Percentiles rank a stretch among this genome's conserved stretches.
These are phyloP conservation scores for Onychomys torridus DNA, from an alignment of 2,797 vertebrate species.

Conservation along the genomic window DNA sequence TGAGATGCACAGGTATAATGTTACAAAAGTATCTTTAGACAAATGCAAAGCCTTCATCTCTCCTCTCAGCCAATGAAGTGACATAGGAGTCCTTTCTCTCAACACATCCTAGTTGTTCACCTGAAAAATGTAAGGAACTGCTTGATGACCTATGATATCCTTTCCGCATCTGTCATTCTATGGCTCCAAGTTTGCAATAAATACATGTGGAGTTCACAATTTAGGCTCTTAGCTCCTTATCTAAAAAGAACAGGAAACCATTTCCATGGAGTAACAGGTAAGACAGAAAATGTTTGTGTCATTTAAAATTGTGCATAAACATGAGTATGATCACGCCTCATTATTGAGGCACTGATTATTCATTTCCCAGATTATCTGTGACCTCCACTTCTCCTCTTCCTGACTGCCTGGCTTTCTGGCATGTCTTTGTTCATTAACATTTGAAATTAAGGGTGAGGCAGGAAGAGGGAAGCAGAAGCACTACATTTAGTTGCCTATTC, in stretches of 20 bases:
- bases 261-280: neutral
- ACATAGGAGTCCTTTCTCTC: neutral
- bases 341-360: constrained; percentile 42
- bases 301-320: neutral
- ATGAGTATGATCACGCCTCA: neutral
- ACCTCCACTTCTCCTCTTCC: constrained; percentile 29
- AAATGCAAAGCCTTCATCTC: neutral
- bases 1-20: neutral
- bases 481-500: constrained; percentile 13
- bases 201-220: neutral
- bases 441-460: neutral
- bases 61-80: neutral
- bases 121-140: neutral
- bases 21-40: neutral
- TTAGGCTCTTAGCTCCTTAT: neutral
- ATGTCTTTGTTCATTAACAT: constrained; percentile 60
- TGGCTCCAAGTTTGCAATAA: neutral
- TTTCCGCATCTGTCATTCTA: neutral
- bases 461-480: constrained; percentile 7
- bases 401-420: constrained; percentile 11
- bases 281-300: constrained; percentile 29
- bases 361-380: neutral
- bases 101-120: neutral
- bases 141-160: neutral
- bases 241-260: neutral